Conservation (phyloP, 2,888 invertebrate genomes). For the Pseudococcus longispinus region DNA sequence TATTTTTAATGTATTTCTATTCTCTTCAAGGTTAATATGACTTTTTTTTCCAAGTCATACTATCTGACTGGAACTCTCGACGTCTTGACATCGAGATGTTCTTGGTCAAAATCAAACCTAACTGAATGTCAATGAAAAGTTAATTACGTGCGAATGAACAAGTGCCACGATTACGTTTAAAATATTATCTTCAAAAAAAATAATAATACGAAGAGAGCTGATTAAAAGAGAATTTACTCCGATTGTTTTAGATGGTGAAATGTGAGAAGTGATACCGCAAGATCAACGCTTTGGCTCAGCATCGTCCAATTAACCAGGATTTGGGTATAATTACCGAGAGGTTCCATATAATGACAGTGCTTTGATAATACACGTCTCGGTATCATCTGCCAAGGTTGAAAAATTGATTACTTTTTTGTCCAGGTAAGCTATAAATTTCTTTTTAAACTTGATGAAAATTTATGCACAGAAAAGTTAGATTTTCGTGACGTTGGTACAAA, state of each 20-base stretch:
- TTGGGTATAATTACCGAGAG: not conserved
- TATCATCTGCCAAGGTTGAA: constrained; percentile 2
- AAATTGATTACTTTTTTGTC: constrained; percentile 1
- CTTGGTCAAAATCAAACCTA: not conserved
- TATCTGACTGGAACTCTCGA: not conserved
- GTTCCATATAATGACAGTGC: constrained; percentile 16
- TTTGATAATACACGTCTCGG: constrained; percentile 29
- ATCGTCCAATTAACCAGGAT: not conserved
- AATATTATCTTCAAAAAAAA: not conserved
- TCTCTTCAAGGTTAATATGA: not conserved
- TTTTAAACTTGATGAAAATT: not conserved
- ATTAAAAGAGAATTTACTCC: not conserved
- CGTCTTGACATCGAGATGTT: not conserved
- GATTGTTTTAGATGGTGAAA: constrained; percentile 31
- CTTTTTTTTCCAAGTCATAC: not conserved
- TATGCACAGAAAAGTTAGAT: not conserved
- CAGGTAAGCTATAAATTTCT: constrained; percentile 30
- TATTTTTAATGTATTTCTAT: not conserved
- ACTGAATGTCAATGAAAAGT: not conserved
- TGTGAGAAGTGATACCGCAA: not conserved
- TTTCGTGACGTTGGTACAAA: not conserved
- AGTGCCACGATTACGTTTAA: not conserved
- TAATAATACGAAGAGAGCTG: not conserved
- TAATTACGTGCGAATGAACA: not conserved
- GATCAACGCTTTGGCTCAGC: not conserved